A percentile compares a stretch with the other conserved stretches of the same genome.
Evolutionary conservation across 2,113 vertebrate species (phyloP).

Genomic region (Oryzias curvinotus): DNA sequence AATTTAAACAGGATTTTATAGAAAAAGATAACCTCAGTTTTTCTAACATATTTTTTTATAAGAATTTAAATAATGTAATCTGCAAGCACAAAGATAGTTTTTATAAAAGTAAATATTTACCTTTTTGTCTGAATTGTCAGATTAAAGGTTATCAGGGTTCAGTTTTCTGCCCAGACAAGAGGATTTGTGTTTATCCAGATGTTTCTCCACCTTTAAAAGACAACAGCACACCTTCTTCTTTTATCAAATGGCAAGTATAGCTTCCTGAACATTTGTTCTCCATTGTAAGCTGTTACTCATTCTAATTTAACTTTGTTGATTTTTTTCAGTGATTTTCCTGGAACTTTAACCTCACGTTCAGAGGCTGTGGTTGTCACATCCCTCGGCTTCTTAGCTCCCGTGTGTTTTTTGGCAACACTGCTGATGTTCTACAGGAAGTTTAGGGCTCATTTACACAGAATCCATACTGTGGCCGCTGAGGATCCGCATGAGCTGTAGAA

Average conservation of each 20-base stretch:
- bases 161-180: slow-evolving; percentile 76
- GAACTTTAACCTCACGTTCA: not conserved
- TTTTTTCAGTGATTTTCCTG: slow-evolving; percentile 26
- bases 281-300: fast-evolving
- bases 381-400: slow-evolving; percentile 32
- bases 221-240: slow-evolving; percentile 20
- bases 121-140: slow-evolving; percentile 48
- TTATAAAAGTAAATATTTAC: not conserved
- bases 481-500: slow-evolving; percentile 13
- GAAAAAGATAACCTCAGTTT: no score
- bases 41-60: no score
- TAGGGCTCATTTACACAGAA: slow-evolving; percentile 33
- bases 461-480: slow-evolving; percentile 31
- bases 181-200: slow-evolving; percentile 68
- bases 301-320: not conserved
- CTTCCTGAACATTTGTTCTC: not conserved
- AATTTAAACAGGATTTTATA: no score
- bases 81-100: no score
- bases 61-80: no score
- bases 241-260: slow-evolving; percentile 44
- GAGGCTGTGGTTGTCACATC: not conserved
- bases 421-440: slow-evolving; percentile 35
- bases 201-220: slow-evolving; percentile 29
- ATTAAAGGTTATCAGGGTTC: slow-evolving; percentile 73
- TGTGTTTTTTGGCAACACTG: slow-evolving; percentile 39